These are phyloP conservation scores for Anastrepha obliqua DNA, from an alignment of 1,140 invertebrate genomes.

Conservation along the genomic window DNA sequence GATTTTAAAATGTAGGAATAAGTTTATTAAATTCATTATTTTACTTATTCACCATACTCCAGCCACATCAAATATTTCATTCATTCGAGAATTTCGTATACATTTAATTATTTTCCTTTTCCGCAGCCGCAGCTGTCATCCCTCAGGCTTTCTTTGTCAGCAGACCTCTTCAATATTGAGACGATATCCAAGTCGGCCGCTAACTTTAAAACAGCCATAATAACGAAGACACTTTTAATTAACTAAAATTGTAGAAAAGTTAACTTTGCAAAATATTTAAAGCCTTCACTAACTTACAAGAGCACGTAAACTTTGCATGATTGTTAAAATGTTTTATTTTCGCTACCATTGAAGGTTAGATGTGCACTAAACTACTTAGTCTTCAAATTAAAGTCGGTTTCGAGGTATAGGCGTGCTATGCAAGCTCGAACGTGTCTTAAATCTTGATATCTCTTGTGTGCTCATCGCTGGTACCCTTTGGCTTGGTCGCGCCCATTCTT, in stretches of 20 bases:
- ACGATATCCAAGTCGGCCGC: background rate
- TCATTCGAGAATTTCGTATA: too few relatives aligned
- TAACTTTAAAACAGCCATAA: background rate
- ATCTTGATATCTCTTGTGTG: background rate
- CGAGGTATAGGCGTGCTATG: background rate
- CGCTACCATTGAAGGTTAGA: background rate
- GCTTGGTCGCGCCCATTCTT: background rate
- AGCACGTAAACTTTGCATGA: background rate
- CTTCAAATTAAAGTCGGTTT: background rate
- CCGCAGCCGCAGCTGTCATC: conserved; percentile 18
- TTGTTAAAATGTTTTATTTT: background rate
- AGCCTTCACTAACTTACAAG: background rate
- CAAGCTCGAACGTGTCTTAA: background rate
- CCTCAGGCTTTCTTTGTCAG: background rate
- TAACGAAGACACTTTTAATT: background rate
- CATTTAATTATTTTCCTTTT: background rate
- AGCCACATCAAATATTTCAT: background rate
- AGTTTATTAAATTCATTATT: background rate
- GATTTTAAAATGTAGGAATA: too few relatives aligned
- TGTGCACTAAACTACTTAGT: background rate
- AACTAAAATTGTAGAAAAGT: background rate
- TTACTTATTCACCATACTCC: background rate
- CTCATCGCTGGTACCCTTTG: background rate
- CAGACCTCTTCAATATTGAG: background rate
- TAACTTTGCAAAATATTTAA: background rate